A percentile compares a stretch with the other conserved stretches of the same genome.
Evolutionary conservation across 2,797 vertebrate species (phyloP).

Genomic region (Tachyglossus aculeatus): DNA sequence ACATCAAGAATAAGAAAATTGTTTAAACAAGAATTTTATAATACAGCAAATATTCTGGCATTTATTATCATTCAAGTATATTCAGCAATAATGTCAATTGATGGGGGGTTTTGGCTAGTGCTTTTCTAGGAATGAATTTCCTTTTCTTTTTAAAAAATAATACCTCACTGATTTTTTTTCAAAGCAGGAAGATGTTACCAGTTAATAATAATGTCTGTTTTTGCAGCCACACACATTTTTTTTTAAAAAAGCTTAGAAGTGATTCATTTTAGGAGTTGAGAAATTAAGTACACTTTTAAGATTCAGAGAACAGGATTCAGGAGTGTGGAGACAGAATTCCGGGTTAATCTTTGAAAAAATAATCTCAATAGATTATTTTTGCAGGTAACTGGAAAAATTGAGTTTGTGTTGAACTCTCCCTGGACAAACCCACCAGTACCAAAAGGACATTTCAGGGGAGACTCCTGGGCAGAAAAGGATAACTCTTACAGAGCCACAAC

Average conservation of each 20-base stretch:
- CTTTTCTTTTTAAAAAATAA: constrained; percentile 19
- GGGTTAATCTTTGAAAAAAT: too few relatives aligned
- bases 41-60: neutral
- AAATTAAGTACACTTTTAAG: neutral
- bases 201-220: neutral
- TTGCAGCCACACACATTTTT: neutral
- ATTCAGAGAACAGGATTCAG: neutral
- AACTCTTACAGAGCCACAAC: too few relatives aligned
- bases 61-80: neutral
- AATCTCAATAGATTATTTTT: too few relatives aligned
- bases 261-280: neutral
- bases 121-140: neutral
- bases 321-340: neutral
- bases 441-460: too few relatives aligned
- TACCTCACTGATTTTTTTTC: neutral
- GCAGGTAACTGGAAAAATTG: too few relatives aligned
- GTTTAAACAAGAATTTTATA: neutral
- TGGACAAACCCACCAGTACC: too few relatives aligned
- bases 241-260: neutral
- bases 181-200: neutral
- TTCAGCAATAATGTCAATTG: constrained; percentile 26
- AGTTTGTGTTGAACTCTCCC: too few relatives aligned
- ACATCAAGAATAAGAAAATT: constrained; percentile 9
- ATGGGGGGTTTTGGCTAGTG: neutral
- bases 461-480: too few relatives aligned